Base-by-base conservation (phyloP, 1,140 invertebrate species). In the Nasonia longicornis region DNA sequence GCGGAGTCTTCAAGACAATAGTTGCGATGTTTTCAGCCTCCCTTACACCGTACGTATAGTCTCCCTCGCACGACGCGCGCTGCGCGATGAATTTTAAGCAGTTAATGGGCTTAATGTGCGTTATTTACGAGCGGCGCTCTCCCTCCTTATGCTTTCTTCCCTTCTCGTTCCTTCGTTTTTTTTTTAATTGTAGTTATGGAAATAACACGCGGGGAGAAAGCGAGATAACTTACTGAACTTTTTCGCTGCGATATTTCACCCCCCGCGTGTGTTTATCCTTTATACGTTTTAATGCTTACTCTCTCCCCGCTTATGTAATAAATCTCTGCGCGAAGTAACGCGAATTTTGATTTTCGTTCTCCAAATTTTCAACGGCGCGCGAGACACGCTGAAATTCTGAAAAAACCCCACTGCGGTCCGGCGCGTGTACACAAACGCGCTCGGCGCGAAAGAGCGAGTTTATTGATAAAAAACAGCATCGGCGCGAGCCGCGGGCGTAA, bases 111-210 rank as follows among this genome's bases (percentile, higher is more conserved):
- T 75, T 75, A 74, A 80, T 80, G 79, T 69, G 35, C 52, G 72
- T 80, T 80, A 80, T 80, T 80, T 80, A 80, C 64, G 72, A 69
- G 26, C 63, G 3, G 0, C 22, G 29, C 12, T 38, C 11, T 42
- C 70, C 77, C 52, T 45, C 70, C 69, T 29, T 38, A 52, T 42
- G n/a, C 69, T 70, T 35, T 42, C 38, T 72, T 35, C 20, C 3
- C 69, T 35, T 35, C 35, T 6, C 45, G 12, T 45, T 11, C 22
- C 29, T 3, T 29, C 52, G 0, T 66, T 67, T 77, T 45, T 69
- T 74, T 80, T 80, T 48, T 75, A 74, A 75, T 75, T 75, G 79
- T 80, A 74, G 71, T 74, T 80, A 80, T 75, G 71, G 72, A 80
- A 75, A 75, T 75, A 35, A 35, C 31, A 67, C 45, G 3, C 48